Evolutionary conservation across 2,888 invertebrate species (phyloP).

Genomic region (Heliothis peltigera): DNA sequence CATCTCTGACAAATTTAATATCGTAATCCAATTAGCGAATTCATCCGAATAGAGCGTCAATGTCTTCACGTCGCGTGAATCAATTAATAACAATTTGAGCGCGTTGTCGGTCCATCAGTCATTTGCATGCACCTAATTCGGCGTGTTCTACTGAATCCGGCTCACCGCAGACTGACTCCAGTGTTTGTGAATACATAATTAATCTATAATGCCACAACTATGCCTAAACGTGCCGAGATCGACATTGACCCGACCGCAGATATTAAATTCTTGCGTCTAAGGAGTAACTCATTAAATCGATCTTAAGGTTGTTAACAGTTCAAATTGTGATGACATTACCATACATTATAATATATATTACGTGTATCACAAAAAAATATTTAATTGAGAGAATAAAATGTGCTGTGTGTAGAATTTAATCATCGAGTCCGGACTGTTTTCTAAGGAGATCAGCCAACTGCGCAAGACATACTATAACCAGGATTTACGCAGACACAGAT

Average conservation of each 20-base stretch:
- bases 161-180: conserved; percentile 30
- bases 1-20: neutral
- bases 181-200: conserved; percentile 46
- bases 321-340: neutral
- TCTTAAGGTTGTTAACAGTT: neutral
- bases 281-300: neutral
- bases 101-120: conserved; percentile 14
- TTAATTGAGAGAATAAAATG: too few relatives aligned
- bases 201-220: conserved; percentile 24
- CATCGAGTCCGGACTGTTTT: too few relatives aligned
- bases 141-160: conserved; percentile 13
- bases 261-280: neutral
- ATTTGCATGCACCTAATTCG: conserved; percentile 50
- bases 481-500: too few relatives aligned
- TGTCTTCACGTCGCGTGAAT: conserved; percentile 10
- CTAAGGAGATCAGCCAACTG: too few relatives aligned
- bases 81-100: conserved; percentile 29
- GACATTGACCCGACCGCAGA: neutral
- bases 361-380: too few relatives aligned
- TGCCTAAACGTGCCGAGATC: conserved; percentile 1
- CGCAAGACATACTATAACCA: too few relatives aligned
- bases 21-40: conserved; percentile 4
- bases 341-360: too few relatives aligned
- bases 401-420: too few relatives aligned
- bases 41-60: conserved; percentile 8